phyloP scores from a whole-genome alignment of 30 jellyfish, hydroid and myxozoan species.

The Rhopilema esculentum region DNA sequence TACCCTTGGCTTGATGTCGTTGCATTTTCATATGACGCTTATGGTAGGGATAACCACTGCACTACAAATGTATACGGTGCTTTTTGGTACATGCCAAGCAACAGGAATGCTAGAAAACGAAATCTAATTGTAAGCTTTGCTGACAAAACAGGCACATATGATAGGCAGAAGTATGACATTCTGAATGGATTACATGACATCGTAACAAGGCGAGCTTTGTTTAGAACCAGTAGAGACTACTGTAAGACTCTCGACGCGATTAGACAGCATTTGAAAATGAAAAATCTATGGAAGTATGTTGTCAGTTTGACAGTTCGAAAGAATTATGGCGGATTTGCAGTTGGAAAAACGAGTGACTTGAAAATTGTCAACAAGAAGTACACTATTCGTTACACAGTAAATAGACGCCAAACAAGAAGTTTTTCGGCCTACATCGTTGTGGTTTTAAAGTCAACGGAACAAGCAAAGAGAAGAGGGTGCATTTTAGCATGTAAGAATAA shows the following conservation, averaged over 20 bases:
- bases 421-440: too few relatives aligned
- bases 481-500: too few relatives aligned
- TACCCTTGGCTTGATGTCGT: constrained; percentile 45
- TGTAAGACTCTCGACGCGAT: too few relatives aligned
- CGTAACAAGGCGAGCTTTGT: too few relatives aligned
- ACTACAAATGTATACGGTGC: background rate
- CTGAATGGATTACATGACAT: constrained; percentile 13
- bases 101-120: constrained; percentile 39
- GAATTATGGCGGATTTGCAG: background rate
- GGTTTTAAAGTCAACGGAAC: too few relatives aligned
- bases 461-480: too few relatives aligned
- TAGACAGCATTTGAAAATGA: too few relatives aligned
- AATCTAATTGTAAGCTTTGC: constrained; percentile 13
- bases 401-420: too few relatives aligned
- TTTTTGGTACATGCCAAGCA: constrained; percentile 25
- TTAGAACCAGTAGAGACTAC: too few relatives aligned
- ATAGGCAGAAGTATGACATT: constrained; percentile 10
- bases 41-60: constrained; percentile 20
- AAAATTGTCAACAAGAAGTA: background rate
- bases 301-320: constrained; percentile 14
- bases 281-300: constrained; percentile 7
- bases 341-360: background rate
- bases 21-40: constrained; percentile 20
- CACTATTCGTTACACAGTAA: background rate
- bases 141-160: constrained; percentile 52